phyloP scores from a whole-genome alignment of 2,797 vertebrate species.

The Malacoraja senta region DNA sequence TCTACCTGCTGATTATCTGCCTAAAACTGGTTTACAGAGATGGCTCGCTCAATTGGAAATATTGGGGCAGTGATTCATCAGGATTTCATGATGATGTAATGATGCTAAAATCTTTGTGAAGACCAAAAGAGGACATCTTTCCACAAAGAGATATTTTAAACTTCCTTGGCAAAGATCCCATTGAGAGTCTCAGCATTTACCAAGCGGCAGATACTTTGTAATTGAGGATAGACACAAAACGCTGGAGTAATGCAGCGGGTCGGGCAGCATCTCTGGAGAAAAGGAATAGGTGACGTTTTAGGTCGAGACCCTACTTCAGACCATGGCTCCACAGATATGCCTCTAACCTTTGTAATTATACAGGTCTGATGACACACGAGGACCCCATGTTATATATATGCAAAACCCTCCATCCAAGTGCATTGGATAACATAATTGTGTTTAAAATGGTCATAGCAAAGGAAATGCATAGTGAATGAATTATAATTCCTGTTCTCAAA shows the following conservation, averaged over 20 bases:
- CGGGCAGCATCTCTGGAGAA: no score
- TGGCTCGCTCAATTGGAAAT: not conserved
- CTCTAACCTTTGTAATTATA: not conserved
- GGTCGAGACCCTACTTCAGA: no score
- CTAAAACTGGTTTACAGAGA: not conserved
- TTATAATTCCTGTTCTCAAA: not conserved
- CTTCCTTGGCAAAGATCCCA: not conserved
- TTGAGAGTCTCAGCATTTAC: not conserved
- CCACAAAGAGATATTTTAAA: not conserved
- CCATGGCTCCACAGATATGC: not conserved
- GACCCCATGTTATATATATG: not conserved
- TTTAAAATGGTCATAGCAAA: not conserved
- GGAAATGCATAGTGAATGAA: not conserved
- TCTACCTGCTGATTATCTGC: no score
- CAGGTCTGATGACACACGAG: not conserved
- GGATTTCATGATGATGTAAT: not conserved
- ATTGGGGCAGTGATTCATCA: not conserved
- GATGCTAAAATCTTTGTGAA: not conserved
- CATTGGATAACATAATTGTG: not conserved
- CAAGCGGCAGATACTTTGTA: not conserved
- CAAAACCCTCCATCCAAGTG: not conserved
- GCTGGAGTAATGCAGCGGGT: no score
- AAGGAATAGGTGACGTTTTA: no score
- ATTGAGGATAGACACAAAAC: no score
- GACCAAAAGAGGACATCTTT: not conserved